A percentile compares a stretch with the other conserved stretches of the same genome.
Conservation (phyloP, 2,113 vertebrate species). For the Gallinago media region DNA sequence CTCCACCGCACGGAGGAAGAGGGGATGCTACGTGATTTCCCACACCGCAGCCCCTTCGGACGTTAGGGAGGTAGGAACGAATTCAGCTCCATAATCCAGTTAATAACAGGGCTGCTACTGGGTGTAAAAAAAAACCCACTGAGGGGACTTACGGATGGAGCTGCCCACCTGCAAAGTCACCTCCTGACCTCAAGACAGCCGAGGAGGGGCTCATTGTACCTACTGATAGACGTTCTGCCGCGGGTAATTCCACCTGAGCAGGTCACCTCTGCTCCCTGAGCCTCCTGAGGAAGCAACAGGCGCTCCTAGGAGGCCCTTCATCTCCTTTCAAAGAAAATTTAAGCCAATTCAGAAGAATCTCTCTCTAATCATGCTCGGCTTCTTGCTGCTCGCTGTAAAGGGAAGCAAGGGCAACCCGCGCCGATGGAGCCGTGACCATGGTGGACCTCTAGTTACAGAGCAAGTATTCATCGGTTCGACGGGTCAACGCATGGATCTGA, state of each 20-base stretch:
- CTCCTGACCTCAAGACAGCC: neutral
- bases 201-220: neutral
- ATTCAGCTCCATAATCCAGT: neutral
- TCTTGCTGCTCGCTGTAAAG: neutral
- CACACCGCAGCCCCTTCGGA: accelerated
- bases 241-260: neutral
- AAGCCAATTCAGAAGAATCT: neutral
- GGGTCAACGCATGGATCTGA: accelerated
- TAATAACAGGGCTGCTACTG: accelerated
- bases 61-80: neutral
- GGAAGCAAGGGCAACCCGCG: neutral
- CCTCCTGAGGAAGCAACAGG: neutral
- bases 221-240: accelerated
- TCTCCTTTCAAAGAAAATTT: neutral
- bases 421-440: neutral
- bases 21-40: accelerated
- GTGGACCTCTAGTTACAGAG: neutral
- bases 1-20: neutral
- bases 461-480: neutral
- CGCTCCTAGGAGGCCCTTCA: neutral
- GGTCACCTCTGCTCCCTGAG: neutral
- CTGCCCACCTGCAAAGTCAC: neutral
- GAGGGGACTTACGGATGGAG: neutral
- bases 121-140: neutral
- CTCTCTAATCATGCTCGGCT: neutral